Conservation (phyloP, 1,140 invertebrate genomes). For the Ectropis grisescens region DNA sequence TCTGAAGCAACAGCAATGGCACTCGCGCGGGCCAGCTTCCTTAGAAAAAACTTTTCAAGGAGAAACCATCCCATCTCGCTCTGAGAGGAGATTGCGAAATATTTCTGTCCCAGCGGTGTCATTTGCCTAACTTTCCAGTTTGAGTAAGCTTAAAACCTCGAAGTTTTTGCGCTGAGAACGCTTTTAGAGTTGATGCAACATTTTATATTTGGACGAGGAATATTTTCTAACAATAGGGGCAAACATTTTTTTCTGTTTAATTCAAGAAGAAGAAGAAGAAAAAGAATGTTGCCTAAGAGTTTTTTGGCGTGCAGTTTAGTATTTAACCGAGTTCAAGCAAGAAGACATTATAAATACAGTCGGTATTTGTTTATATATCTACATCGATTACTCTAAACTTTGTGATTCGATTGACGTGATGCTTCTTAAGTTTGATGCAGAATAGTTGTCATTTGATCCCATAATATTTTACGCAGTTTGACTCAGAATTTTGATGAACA, state of each 20-base stretch:
- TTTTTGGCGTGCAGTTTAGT: too few relatives aligned
- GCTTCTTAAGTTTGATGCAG: too few relatives aligned
- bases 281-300: too few relatives aligned
- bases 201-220: conserved; percentile 17
- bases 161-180: conserved; percentile 29
- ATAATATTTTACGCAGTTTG: too few relatives aligned
- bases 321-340: too few relatives aligned
- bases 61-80: conserved; percentile 28
- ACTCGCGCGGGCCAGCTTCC: conserved; percentile 20
- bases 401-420: too few relatives aligned
- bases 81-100: conserved; percentile 41
- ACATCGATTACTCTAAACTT: too few relatives aligned
- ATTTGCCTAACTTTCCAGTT: conserved; percentile 47
- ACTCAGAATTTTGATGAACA: too few relatives aligned
- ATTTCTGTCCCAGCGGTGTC: conserved; percentile 45
- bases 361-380: too few relatives aligned
- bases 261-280: too few relatives aligned
- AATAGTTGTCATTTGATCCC: too few relatives aligned
- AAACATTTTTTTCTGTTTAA: conserved; percentile 10
- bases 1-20: conserved; percentile 16
- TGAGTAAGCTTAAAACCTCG: conserved; percentile 40
- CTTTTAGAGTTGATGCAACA: conserved; percentile 18
- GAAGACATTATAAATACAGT: too few relatives aligned
- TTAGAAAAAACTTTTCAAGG: conserved; percentile 33
- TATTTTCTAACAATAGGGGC: conserved; percentile 9